A percentile compares a stretch with the other conserved stretches of the same genome.
Conservation (phyloP, 2,113 vertebrate genomes). For the Phoxinus phoxinus region DNA sequence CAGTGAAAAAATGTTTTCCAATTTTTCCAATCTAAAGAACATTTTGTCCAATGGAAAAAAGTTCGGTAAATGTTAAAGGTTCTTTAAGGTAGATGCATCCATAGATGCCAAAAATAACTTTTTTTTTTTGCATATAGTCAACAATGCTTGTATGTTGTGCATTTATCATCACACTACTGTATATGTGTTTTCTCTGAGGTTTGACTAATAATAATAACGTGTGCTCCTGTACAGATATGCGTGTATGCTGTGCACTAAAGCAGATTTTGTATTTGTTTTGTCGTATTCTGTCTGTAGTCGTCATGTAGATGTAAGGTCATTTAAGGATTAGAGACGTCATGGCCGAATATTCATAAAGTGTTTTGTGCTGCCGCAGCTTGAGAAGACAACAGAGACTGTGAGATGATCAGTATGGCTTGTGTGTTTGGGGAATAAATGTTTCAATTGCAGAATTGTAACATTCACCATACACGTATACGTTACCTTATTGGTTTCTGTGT, state of each 20-base stretch:
- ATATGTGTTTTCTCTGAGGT: background rate
- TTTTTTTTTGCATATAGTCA: background rate
- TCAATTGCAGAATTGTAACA: background rate
- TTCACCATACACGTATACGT: background rate
- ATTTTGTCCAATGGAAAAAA: no score
- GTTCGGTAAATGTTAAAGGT: no score
- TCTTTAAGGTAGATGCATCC: no score
- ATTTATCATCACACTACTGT: background rate
- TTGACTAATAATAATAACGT: background rate
- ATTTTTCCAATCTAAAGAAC: no score
- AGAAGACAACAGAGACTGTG: background rate
- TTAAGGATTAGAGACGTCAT: conserved; percentile 11
- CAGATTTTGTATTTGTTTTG: background rate
- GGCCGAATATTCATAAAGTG: background rate
- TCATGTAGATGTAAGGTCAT: background rate
- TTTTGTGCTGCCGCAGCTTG: background rate
- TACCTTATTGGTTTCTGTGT: background rate
- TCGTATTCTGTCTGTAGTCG: background rate
- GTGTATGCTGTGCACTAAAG: background rate
- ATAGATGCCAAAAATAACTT: no score
- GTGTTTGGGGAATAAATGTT: background rate
- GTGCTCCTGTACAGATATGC: background rate
- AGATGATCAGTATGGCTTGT: background rate
- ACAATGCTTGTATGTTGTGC: background rate
- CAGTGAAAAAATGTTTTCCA: no score